Conservation (phyloP, 92 coral and sea anemone species). For the Porites cylindrica region DNA sequence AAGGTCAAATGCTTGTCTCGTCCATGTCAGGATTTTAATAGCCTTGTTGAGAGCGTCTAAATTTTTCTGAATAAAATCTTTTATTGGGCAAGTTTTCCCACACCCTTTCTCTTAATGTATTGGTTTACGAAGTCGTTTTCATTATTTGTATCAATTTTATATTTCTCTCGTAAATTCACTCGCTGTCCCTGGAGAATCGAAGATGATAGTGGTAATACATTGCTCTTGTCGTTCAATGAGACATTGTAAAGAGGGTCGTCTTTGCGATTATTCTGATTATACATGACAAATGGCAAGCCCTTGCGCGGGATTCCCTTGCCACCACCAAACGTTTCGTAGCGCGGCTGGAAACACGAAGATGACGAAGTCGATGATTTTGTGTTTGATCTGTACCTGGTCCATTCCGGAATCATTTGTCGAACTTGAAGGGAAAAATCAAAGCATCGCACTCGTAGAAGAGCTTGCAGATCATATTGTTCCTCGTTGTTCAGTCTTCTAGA, state of each 20-base stretch:
- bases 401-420: constrained; percentile 18
- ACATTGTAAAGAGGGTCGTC: not conserved
- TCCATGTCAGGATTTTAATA: not conserved
- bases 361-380: constrained; percentile 19
- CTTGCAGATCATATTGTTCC: constrained; percentile 13
- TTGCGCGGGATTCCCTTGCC: not conserved
- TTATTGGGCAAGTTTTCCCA: constrained; percentile 16
- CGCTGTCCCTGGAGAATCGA: constrained; percentile 32
- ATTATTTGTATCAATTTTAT: constrained; percentile 3
- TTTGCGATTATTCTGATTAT: constrained; percentile 16
- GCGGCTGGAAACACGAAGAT: constrained; percentile 1
- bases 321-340: constrained; percentile 1
- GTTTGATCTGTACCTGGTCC: constrained; percentile 2
- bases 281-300: constrained; percentile 23
- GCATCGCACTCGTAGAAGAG: constrained; percentile 24
- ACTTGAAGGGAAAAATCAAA: constrained; percentile 42
- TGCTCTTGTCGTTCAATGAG: not conserved
- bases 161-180: constrained; percentile 28
- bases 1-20: not conserved
- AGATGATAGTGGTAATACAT: not conserved
- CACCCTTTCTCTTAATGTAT: not conserved
- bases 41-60: not conserved
- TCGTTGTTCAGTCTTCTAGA: constrained; percentile 19
- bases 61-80: not conserved
- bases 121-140: constrained; percentile 4